Evolutionary conservation across 1,140 invertebrate genomes (phyloP).

Genomic region (Microplitis demolitor): DNA sequence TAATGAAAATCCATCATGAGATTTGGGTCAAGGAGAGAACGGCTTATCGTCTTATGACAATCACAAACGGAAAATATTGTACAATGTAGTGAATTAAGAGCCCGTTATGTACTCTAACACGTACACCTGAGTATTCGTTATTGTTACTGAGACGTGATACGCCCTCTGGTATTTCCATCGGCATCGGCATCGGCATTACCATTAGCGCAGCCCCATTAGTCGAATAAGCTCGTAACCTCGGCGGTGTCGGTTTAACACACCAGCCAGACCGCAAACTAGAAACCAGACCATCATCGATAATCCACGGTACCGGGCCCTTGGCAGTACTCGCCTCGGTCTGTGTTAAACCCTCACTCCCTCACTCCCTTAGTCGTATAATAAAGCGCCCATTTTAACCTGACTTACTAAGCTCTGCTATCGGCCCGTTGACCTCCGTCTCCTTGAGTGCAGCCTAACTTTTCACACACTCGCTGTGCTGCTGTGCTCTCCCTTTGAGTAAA

Average conservation of each 20-base stretch:
- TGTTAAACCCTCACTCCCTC: slow-evolving; percentile 35
- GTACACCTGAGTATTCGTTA: slow-evolving; percentile 5
- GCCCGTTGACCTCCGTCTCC: background rate
- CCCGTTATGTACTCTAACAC: background rate
- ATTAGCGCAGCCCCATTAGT: slow-evolving; percentile 21
- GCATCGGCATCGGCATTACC: background rate
- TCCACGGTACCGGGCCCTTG: slow-evolving; percentile 12
- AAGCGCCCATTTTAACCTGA: slow-evolving; percentile 1
- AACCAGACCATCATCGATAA: slow-evolving; percentile 24
- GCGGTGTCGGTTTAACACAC: slow-evolving; percentile 19
- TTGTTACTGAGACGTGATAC: slow-evolving; percentile 5
- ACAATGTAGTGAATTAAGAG: slow-evolving; percentile 8
- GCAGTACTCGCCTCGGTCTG: background rate
- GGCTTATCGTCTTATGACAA: too few relatives aligned
- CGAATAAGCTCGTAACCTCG: slow-evolving; percentile 29
- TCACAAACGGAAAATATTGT: too few relatives aligned
- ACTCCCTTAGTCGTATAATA: background rate
- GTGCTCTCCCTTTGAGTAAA: too few relatives aligned
- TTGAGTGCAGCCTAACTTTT: background rate
- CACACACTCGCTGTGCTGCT: too few relatives aligned
- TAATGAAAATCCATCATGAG: too few relatives aligned
- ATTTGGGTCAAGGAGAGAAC: background rate
- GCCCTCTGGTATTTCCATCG: slow-evolving; percentile 18
- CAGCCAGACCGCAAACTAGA: slow-evolving; percentile 37
- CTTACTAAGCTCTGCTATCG: background rate